Conservation (phyloP, 2,888 invertebrate species). For the Lasius fuliginosus region DNA sequence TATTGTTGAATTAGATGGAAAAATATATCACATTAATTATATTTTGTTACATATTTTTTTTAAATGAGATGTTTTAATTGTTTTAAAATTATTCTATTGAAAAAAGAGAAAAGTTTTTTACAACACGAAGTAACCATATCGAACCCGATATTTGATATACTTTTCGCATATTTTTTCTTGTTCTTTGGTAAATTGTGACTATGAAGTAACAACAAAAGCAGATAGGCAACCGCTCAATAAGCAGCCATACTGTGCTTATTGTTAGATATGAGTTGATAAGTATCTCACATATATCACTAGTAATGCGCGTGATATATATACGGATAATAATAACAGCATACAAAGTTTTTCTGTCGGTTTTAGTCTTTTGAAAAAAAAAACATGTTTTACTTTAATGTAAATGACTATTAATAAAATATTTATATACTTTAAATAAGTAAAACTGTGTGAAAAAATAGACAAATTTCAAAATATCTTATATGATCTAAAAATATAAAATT, state of each 20-base stretch:
- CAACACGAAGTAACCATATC: not conserved
- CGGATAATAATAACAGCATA: not conserved
- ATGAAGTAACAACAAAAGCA: not conserved
- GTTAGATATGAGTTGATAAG: not conserved
- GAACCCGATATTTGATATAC: not conserved
- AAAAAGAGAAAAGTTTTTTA: not conserved
- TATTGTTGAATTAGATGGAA: not conserved
- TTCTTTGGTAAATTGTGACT: not conserved
- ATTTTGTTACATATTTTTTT: not conserved
- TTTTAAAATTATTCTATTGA: not conserved
- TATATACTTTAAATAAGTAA: not conserved
- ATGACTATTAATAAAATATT: not conserved
- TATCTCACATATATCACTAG: not conserved
- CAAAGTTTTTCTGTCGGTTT: not conserved
- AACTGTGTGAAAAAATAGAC: not conserved
- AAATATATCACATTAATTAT: not conserved
- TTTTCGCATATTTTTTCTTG: not conserved
- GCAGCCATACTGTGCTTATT: not conserved
- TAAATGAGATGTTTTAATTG: not conserved
- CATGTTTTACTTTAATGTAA: not conserved
- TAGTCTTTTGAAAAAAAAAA: conserved; percentile 7
- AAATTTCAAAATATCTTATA: conserved; percentile 12
- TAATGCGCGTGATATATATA: not conserved
- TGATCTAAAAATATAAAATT: not conserved
- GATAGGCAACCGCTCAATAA: not conserved